Evolutionary conservation across 2,113 vertebrate genomes (phyloP).

Genomic region (Brienomyrus brachyistius): DNA sequence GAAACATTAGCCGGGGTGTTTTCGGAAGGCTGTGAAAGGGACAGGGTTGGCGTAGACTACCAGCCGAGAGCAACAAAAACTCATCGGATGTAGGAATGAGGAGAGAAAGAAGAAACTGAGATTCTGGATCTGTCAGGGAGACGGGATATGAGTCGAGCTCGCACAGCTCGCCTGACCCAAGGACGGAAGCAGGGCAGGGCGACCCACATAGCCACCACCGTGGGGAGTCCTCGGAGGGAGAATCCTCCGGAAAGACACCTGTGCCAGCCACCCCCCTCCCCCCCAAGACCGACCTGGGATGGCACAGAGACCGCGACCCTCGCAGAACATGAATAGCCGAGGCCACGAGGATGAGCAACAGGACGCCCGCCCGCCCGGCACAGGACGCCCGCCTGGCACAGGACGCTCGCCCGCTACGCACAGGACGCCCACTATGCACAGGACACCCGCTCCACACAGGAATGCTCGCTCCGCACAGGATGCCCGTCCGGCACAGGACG

Average conservation of each 20-base stretch:
- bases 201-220: conserved; percentile 41
- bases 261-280: conserved; percentile 18
- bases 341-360: background rate
- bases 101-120: background rate
- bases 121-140: conserved; percentile 6
- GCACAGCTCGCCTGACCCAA: conserved; percentile 32
- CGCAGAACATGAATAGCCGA: background rate
- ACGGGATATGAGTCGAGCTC: conserved; percentile 39
- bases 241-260: conserved; percentile 9
- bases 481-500: too few species aligned
- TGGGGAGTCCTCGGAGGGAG: conserved; percentile 37
- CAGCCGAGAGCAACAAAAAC: background rate
- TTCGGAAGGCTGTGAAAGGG: background rate
- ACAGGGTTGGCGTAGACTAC: background rate
- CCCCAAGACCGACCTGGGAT: conserved; percentile 37
- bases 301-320: background rate
- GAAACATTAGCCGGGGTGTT: background rate
- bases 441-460: too few species aligned
- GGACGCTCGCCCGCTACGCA: too few species aligned
- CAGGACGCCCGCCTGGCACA: too few species aligned
- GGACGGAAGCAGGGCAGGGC: conserved; percentile 43
- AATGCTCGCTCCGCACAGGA: too few species aligned
- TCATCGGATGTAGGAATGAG: background rate
- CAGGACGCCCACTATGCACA: too few species aligned
- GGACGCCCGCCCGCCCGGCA: too few species aligned